Evolutionary conservation across 2,797 vertebrate genomes (phyloP), one percentile per base, ranked within the genome.

Genomic region (Scolopax bukidnonensis): DNA sequence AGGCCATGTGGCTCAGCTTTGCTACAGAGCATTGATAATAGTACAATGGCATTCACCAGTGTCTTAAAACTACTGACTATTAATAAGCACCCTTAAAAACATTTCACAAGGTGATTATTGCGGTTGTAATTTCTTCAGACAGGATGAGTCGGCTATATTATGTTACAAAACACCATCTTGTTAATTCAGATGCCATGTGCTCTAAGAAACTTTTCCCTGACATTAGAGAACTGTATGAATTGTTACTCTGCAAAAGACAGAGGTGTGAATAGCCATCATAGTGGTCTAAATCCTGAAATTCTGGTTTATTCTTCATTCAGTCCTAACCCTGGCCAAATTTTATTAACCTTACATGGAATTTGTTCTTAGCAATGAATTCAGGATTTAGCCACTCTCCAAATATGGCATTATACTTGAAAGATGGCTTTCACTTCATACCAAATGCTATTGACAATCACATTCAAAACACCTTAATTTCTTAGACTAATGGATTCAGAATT

Each of bases 1-100:
- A 82, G 75, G 57, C 73, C 79, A 68, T 2, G 5, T 67, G 93
- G 80, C 93, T 96, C 94, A 96, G 91, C 60, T 94, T 87, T 57
- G 78, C 90, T 93, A 50, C 4, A 73, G 50, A 89, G 83, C 68
- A 71, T 75, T 85, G 73, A 53, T 91, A 84, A 82, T 4, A 71
- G 25, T 27, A 75, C 30, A 70, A 53, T 45, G n/a, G 70, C 45
- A 36, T 79, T 87, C 80, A 95, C 20, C 84, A 83, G 38, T 61
- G 57, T 59, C 75, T 93, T 91, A 94, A 86, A 90, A 87, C 51
- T 90, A 57, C 56, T 50, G 24, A 88, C 24, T 70, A 90, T 74
- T 89, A 94, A 86, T n/a, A 91, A 95, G 80, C 84, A 96, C 71
- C 91, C 84, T 95, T 75, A 70, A 90, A 91, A 92, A 45, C 50